These are phyloP conservation scores for Hydriomena furcata DNA, from an alignment of 2,888 invertebrate species.

Conservation along the genomic window DNA sequence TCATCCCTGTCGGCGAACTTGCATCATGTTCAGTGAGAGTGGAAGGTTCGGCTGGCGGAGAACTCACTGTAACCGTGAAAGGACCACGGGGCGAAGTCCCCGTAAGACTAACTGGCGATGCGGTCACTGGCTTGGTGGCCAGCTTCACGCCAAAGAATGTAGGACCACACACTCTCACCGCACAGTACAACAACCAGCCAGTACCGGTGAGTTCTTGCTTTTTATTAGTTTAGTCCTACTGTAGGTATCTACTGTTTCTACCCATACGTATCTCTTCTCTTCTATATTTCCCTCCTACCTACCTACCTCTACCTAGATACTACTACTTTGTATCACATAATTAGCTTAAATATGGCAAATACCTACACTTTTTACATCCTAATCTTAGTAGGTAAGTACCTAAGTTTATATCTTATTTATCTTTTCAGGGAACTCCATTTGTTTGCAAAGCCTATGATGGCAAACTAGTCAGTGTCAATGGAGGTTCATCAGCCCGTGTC, in stretches of 20 bases:
- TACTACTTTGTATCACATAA: no score
- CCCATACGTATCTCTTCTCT: no score
- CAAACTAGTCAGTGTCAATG: conserved; percentile 91
- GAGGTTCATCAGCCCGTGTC: conserved; percentile 88
- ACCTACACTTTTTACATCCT: no score
- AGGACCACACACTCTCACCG: conserved; percentile 95
- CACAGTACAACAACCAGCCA: conserved; percentile 95
- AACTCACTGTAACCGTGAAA: conserved; percentile 94
- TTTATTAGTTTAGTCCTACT: no score
- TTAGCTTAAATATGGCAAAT: no score
- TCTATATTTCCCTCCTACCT: no score
- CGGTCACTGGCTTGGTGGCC: conserved; percentile 93
- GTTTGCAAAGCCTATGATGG: conserved; percentile 97
- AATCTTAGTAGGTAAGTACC: neutral
- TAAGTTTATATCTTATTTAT: neutral
- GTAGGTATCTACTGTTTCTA: no score
- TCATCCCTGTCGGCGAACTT: conserved; percentile 90
- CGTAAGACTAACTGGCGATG: conserved; percentile 94
- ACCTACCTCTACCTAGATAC: no score
- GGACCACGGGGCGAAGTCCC: conserved; percentile 94
- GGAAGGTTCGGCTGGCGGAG: conserved; percentile 87
- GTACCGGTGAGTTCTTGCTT: conserved; percentile 80
- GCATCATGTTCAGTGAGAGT: conserved; percentile 79
- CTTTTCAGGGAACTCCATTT: conserved; percentile 90
- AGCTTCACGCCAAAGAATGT: conserved; percentile 96